Evolutionary conservation across 2,113 vertebrate species (phyloP), one percentile per base, ranked within the genome.

Genomic region (Xenus cinereus): DNA sequence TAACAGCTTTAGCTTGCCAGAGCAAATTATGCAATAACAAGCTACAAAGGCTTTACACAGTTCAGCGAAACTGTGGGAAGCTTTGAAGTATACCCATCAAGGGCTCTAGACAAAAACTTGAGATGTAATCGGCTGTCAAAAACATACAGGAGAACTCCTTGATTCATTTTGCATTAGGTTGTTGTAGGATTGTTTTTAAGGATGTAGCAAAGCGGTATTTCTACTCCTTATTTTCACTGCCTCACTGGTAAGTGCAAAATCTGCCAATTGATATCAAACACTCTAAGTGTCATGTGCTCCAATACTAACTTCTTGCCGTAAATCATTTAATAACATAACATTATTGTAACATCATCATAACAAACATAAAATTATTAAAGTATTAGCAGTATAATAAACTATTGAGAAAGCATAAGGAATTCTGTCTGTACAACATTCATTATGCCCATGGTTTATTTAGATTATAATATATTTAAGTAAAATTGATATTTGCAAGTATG

Each of bases 41-140:
- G 48, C 35, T 73, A 81, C 76, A 86, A 90, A 94, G 94, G 73
- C 75, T 93, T 96, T 73, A 90, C 48, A 86, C 39, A 64, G 83
- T 84, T 92, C 89, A 94, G 91, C 2, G 0, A 89, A 95, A 91
- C 92, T 45, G 57, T 60, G 63, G 89, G 77, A 86, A 82, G 90
- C 86, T 94, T 82, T 94, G 88, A 94, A 90, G 80, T 64, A 69
- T 16, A 59, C 41, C 39, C 92, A 83, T 80, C 75, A 51, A 80
- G 90, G 39, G 56, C 64, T 81, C 71, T 48, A 71, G 84, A 66
- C 27, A 56, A 89, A 92, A 95, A 46, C 69, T 3, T n/a, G 53
- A 95, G 73, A 87, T 53, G 68, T 33, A 80, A 93, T 73, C 88
- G 89, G 69, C 41, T 73, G 69, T 72, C 76, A 79, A 72, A 94